Evolutionary conservation across 1,140 invertebrate genomes (phyloP).

Genomic region (Wiebesia pumilae): DNA sequence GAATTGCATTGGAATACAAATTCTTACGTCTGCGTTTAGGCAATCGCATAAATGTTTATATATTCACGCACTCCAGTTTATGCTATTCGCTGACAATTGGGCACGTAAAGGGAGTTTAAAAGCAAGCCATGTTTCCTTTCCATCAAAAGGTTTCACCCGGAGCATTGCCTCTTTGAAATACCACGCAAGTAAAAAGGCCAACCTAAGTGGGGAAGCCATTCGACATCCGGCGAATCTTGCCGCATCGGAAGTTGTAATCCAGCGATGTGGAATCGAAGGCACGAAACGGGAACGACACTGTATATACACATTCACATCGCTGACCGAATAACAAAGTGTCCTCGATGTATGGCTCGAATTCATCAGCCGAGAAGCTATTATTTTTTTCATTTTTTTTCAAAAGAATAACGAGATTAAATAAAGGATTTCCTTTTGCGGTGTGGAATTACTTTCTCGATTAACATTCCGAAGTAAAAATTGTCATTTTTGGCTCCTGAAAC

Average conservation of each 20-base stretch:
- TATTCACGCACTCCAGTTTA: neutral
- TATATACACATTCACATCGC: neutral
- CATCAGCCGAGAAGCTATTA: neutral
- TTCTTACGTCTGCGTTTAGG: neutral
- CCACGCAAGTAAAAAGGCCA: neutral
- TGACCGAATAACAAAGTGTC: neutral
- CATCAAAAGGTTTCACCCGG: neutral
- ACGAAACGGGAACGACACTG: slow-evolving; percentile 35
- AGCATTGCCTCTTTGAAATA: neutral
- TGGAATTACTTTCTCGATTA: slow-evolving; percentile 17
- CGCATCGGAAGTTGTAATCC: slow-evolving; percentile 53
- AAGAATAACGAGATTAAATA: neutral
- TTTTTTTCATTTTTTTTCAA: neutral
- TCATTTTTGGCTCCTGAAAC: neutral
- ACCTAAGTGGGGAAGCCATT: neutral
- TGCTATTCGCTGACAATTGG: neutral
- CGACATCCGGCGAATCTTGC: neutral
- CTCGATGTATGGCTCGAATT: neutral
- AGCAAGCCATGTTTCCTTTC: neutral
- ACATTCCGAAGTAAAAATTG: neutral
- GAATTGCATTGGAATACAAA: neutral
- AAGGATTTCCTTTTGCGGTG: neutral
- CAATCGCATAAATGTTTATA: neutral
- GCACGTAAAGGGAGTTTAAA: neutral
- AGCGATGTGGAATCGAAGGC: slow-evolving; percentile 50